These are phyloP conservation scores for Pollicipes pollicipes DNA, from an alignment of 1,140 invertebrate genomes.

Conservation along the genomic window DNA sequence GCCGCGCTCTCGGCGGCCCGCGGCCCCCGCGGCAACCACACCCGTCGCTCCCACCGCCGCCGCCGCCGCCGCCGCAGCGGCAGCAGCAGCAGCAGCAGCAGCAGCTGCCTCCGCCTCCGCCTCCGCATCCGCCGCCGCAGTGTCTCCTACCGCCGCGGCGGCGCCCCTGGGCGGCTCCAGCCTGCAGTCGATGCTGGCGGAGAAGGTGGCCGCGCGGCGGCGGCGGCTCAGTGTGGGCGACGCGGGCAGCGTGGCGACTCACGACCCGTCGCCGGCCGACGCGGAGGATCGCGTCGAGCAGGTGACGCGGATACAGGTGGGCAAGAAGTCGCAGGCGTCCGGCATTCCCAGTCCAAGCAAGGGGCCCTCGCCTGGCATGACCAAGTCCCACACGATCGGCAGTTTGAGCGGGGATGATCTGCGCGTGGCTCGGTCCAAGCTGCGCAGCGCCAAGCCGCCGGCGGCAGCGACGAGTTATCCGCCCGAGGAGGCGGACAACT, in stretches of 20 bases:
- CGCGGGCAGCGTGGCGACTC: no score
- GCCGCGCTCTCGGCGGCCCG: no score
- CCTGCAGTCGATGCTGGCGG: not conserved
- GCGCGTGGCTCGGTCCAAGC: slow-evolving; percentile 43
- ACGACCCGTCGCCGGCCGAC: no score
- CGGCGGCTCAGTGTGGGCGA: not conserved
- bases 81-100: no score
- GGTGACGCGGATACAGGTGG: not conserved
- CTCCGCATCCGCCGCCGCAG: no score
- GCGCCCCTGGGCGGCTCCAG: not conserved
- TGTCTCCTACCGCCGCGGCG: no score
- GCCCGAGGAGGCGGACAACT: slow-evolving; percentile 55
- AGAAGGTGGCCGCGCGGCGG: not conserved
- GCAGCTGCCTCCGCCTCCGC: no score
- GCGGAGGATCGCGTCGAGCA: not conserved
- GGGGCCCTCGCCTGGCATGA: not conserved
- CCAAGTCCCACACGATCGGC: not conserved
- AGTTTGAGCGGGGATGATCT: slow-evolving; percentile 65
- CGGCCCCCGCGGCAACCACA: no score
- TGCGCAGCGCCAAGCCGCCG: slow-evolving; percentile 64
- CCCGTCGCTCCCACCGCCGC: no score
- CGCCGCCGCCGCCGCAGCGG: no score
- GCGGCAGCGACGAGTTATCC: not conserved
- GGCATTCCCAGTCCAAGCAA: slow-evolving; percentile 1
- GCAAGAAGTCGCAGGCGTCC: not conserved